Evolutionary conservation across 37 sponge, comb jelly and placozoan species (phyloP).

Genomic region (Aplysina aerophoba): DNA sequence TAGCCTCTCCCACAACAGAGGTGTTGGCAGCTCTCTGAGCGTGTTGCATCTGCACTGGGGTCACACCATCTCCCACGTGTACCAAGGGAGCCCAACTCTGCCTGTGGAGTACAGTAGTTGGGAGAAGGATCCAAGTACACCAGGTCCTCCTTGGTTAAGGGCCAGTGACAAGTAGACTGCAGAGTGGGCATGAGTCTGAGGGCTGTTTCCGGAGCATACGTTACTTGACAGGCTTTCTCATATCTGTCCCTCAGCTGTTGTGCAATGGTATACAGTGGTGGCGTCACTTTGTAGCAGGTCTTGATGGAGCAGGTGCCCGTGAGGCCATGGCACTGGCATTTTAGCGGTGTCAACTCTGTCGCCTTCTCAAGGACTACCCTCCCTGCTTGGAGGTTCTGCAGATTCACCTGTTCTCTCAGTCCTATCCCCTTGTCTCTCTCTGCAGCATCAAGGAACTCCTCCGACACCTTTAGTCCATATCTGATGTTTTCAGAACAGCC

Average conservation of each 20-base stretch:
- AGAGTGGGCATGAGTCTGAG: neutral
- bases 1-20: slow-evolving; percentile 19
- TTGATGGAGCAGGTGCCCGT: slow-evolving; percentile 69
- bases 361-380: slow-evolving; percentile 14
- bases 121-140: neutral
- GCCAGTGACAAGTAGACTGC: neutral
- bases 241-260: slow-evolving; percentile 27
- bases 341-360: neutral
- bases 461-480: neutral
- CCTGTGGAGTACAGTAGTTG: neutral
- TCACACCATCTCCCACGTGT: neutral
- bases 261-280: slow-evolving; percentile 39
- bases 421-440: neutral
- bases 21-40: neutral
- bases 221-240: slow-evolving; percentile 30
- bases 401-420: slow-evolving; percentile 4
- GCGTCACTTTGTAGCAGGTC: slow-evolving; percentile 51
- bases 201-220: neutral
- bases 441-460: slow-evolving; percentile 18
- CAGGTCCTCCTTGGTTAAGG: neutral
- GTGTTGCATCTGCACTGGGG: neutral
- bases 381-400: slow-evolving; percentile 12
- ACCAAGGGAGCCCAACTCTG: neutral
- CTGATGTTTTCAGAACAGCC: slow-evolving; percentile 13
- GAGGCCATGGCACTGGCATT: slow-evolving; percentile 66